phyloP scores from a whole-genome alignment of 2,888 invertebrate species.

The Clostera curtula region DNA sequence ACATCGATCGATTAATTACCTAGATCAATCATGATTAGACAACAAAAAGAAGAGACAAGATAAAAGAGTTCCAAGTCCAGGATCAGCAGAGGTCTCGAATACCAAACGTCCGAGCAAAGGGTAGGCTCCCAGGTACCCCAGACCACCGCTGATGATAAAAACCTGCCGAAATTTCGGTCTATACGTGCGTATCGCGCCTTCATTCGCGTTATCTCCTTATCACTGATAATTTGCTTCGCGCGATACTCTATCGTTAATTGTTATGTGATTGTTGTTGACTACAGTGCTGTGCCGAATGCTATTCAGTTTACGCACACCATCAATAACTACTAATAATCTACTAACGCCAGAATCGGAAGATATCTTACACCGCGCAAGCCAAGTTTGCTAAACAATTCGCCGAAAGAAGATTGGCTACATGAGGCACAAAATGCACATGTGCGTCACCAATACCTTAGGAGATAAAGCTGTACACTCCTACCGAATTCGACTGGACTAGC shows the following conservation, averaged over 20 bases:
- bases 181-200: conserved; percentile 38
- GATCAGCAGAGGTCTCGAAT: conserved; percentile 77
- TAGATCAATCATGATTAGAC: conserved; percentile 60
- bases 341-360: no score
- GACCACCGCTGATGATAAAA: conserved; percentile 69
- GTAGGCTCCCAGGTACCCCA: conserved; percentile 57
- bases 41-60: conserved; percentile 54
- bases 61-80: conserved; percentile 57
- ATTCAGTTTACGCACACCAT: no score
- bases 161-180: conserved; percentile 44
- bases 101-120: conserved; percentile 56
- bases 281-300: no score
- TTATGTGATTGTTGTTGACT: conserved; percentile 3
- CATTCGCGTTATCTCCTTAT: conserved; percentile 44
- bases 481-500: no score
- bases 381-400: no score
- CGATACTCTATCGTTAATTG: conserved; percentile 27
- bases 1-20: conserved; percentile 48
- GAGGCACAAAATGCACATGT: no score
- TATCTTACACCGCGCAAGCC: no score
- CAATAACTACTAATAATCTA: no score
- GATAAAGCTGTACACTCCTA: no score
- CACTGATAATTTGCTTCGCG: conserved; percentile 47
- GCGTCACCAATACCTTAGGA: no score
- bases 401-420: no score